Percentiles rank a stretch among this genome's conserved stretches.
Conservation (phyloP, 1,140 invertebrate genomes). For the Lamellibrachia luymesi region DNA sequence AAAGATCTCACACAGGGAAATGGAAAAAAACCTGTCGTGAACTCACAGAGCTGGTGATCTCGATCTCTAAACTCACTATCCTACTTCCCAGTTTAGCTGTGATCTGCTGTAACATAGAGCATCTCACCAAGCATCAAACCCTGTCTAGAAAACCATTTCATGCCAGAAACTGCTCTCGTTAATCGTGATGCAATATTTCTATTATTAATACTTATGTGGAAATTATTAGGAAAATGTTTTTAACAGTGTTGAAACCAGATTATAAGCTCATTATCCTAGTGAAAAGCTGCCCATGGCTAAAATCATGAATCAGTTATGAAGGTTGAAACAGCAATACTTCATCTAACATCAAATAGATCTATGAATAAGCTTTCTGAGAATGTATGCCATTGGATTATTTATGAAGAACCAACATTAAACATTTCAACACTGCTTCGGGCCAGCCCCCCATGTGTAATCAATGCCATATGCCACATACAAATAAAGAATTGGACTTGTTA, state of each 20-base stretch:
- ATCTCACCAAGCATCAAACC: too few species aligned
- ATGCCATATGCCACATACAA: background rate
- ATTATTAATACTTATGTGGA: background rate
- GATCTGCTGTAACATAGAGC: too few species aligned
- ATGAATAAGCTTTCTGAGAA: background rate
- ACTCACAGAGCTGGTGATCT: too few species aligned
- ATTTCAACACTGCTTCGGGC: background rate
- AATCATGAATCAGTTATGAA: background rate
- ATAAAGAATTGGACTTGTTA: background rate
- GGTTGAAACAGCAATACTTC: background rate
- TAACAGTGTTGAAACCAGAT: background rate
- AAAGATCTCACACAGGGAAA: too few species aligned
- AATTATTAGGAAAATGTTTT: background rate
- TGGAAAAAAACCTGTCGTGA: too few species aligned
- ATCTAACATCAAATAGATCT: background rate
- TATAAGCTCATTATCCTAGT: background rate
- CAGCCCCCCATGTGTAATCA: background rate
- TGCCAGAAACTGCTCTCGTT: too few species aligned
- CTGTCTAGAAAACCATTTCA: background rate
- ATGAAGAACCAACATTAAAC: background rate
- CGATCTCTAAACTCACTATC: too few species aligned
- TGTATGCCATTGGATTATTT: background rate
- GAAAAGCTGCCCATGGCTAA: background rate
- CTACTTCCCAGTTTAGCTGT: too few species aligned
- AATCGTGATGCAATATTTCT: too few species aligned